Base-by-base conservation (phyloP, 2,113 vertebrate genomes). In the Tonatia bakeri region DNA sequence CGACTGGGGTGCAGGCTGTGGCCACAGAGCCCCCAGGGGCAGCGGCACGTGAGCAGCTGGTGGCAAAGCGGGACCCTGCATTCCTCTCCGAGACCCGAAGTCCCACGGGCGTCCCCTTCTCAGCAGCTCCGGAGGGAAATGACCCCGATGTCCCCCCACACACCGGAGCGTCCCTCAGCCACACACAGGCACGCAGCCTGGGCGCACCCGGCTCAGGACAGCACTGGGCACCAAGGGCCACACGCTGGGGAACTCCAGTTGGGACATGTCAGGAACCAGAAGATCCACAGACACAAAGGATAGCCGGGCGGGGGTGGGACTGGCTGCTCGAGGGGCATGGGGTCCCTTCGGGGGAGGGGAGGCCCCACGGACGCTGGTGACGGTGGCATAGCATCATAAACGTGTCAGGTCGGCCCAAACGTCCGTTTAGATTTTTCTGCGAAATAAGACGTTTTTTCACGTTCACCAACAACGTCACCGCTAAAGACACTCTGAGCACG, bases 221-320 rank as follows among this genome's bases (percentile, higher is more conserved):
- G 33, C n/a, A 33, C 47, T 20, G 16, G 43, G 26, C 26, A 31
- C 43, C 5, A 17, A 38, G 33, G 72, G 85, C n/a, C 40, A 89
- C 38, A 16, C 1, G 5, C 6, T 4, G 2, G 47, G 6, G 38
- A 31, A 26, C 1, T 47, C n/a, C 33, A 15, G 7, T 9, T 26
- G 2, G 1, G 43, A 17, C 17, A 28, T 2, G 28, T 17, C 12
- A 22, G 36, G 31, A 24, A 8, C 10, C 16, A 33, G 19, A 28
- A n/a, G 0, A 10, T n/a, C 47, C 31, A 24, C 9, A 13, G 5
- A 16, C 61, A 24, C 1, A 2, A 13, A 31, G 12, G 17, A 13
- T 19, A 1, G 1, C 13, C 0, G 19, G 7, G 38, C 1, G 3
- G 20, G 4, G 3, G 0, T 1, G 38, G 14, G 28, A 0, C 1